A percentile compares a stretch with the other conserved stretches of the same genome.
Evolutionary conservation across 2,113 vertebrate species (phyloP).

Genomic region (Megaleporinus macrocephalus): DNA sequence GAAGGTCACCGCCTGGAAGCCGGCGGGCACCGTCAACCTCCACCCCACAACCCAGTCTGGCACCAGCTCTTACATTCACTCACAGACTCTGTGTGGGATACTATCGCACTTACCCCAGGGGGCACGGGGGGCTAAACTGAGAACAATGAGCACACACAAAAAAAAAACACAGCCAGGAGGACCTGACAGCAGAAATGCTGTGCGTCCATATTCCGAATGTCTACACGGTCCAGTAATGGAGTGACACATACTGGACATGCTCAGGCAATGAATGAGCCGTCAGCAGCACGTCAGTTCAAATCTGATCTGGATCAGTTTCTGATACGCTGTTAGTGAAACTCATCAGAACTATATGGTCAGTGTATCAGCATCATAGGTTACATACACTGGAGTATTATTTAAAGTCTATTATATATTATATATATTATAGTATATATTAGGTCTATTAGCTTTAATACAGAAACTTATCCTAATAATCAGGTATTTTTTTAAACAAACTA

Average conservation of each 20-base stretch:
- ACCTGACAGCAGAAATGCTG: background rate
- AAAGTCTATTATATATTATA: no score
- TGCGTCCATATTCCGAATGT: constrained; percentile 2
- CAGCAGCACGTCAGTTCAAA: background rate
- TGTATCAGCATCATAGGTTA: no score
- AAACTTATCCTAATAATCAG: no score
- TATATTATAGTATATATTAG: no score
- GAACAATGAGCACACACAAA: constrained; percentile 29
- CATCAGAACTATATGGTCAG: no score
- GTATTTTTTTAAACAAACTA: no score
- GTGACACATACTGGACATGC: background rate
- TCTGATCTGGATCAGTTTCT: background rate
- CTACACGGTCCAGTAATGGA: background rate
- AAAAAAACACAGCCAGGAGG: background rate
- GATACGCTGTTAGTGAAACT: no score
- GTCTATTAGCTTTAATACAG: no score
- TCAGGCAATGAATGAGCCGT: background rate
- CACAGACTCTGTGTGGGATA: constrained; percentile 13
- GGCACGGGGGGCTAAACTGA: constrained; percentile 43
- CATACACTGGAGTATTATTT: no score
- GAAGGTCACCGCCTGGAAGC: constrained; percentile 18
- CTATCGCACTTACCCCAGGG: constrained; percentile 3
- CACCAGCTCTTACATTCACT: constrained; percentile 3
- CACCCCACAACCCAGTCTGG: background rate
- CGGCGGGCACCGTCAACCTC: constrained; percentile 7